A percentile compares a stretch with the other conserved stretches of the same genome.
phyloP scores from a whole-genome alignment of 2,888 invertebrate genomes.

The Drosophila pegasa region DNA sequence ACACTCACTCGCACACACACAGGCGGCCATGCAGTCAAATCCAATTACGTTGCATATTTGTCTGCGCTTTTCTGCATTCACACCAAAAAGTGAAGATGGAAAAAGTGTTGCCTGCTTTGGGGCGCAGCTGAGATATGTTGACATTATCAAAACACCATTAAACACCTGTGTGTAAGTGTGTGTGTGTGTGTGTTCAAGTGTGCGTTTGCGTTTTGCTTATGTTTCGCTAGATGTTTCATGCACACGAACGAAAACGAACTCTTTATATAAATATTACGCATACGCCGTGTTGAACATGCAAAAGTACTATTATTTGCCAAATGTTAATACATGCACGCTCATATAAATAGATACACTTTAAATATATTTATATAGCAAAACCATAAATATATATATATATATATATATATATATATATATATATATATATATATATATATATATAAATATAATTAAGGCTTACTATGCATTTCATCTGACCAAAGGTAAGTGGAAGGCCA shows the following conservation, averaged over 20 bases:
- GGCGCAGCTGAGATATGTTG: conserved; percentile 49
- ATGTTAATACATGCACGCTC: conserved; percentile 20
- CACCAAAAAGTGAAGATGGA: conserved; percentile 6
- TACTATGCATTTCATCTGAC: no score
- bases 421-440: no score
- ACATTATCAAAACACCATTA: conserved; percentile 53
- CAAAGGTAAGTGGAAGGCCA: no score
- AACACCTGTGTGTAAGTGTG: conserved; percentile 23
- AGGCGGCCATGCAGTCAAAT: conserved; percentile 42
- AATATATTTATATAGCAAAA: background rate
- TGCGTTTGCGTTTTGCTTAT: conserved; percentile 33
- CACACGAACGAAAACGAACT: background rate
- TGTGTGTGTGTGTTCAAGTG: conserved; percentile 24
- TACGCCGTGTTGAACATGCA: conserved; percentile 40
- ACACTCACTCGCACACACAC: background rate
- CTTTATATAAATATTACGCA: conserved; percentile 24
- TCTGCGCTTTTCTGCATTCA: conserved; percentile 43
- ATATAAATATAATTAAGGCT: no score
- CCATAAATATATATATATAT: background rate
- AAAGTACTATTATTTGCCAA: conserved; percentile 42
- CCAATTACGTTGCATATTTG: conserved; percentile 59
- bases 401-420: background rate
- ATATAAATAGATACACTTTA: conserved; percentile 8
- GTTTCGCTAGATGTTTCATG: conserved; percentile 35
- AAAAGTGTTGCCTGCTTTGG: conserved; percentile 51